Evolutionary conservation across 2,113 vertebrate species (phyloP).

Genomic region (Cacatua alba): DNA sequence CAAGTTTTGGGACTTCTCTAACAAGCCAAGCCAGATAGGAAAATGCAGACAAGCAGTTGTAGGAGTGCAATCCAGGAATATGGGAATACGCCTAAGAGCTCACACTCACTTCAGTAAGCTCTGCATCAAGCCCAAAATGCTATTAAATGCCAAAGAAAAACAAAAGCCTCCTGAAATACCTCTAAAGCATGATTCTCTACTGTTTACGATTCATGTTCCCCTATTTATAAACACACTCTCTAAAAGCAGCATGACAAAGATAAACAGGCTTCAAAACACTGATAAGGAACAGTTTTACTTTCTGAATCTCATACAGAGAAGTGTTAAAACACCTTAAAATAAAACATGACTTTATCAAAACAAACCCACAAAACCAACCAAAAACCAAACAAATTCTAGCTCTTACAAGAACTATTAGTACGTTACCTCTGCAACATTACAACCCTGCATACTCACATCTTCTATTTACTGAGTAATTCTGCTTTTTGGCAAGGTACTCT

Average conservation of each 20-base stretch:
- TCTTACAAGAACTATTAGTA: not conserved
- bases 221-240: not conserved
- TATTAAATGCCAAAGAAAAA: not conserved
- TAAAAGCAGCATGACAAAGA: not conserved
- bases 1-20: not conserved
- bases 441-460: not conserved
- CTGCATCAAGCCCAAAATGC: not conserved
- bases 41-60: not conserved
- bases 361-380: not conserved
- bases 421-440: not conserved
- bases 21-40: not conserved
- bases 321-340: not conserved
- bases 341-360: not conserved
- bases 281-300: not conserved
- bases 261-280: not conserved
- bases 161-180: not conserved
- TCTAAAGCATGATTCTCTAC: not conserved
- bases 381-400: not conserved
- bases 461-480: not conserved
- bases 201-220: not conserved
- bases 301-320: not conserved
- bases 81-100: not conserved
- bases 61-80: not conserved
- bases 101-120: not conserved
- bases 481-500: not conserved